Conservation (phyloP, 2,113 vertebrate species). For the Coptodon bakossiorum region DNA sequence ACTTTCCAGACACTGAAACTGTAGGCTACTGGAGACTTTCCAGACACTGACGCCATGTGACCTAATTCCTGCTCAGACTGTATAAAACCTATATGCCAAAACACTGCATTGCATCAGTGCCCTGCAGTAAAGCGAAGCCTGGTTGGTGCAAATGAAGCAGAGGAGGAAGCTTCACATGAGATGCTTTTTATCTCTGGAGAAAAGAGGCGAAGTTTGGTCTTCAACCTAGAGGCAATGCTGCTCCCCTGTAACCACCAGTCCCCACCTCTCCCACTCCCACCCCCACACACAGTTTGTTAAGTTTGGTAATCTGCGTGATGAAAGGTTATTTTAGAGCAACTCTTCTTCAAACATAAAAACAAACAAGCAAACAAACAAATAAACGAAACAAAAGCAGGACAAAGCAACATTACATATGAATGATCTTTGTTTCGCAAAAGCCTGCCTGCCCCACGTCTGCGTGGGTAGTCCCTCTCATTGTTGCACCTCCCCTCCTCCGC, state of each 20-base stretch:
- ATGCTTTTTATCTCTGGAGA: neutral
- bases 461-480: constrained; percentile 5
- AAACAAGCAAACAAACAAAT: neutral
- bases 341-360: neutral
- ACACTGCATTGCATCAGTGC: neutral
- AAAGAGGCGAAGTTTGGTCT: neutral
- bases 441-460: neutral
- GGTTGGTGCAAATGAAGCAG: neutral
- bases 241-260: neutral
- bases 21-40: constrained; percentile 39
- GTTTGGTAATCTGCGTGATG: neutral
- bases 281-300: neutral
- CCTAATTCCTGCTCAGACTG: constrained; percentile 30
- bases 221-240: neutral
- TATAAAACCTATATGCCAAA: neutral
- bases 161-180: neutral
- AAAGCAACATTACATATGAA: neutral
- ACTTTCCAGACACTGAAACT: constrained; percentile 46
- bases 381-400: neutral
- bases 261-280: neutral
- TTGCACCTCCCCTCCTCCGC: constrained; percentile 37
- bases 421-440: neutral
- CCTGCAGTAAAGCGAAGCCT: neutral
- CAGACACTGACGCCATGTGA: constrained; percentile 55
- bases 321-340: neutral